phyloP scores from a whole-genome alignment of 2,113 vertebrate species.

The Perccottus glenii region DNA sequence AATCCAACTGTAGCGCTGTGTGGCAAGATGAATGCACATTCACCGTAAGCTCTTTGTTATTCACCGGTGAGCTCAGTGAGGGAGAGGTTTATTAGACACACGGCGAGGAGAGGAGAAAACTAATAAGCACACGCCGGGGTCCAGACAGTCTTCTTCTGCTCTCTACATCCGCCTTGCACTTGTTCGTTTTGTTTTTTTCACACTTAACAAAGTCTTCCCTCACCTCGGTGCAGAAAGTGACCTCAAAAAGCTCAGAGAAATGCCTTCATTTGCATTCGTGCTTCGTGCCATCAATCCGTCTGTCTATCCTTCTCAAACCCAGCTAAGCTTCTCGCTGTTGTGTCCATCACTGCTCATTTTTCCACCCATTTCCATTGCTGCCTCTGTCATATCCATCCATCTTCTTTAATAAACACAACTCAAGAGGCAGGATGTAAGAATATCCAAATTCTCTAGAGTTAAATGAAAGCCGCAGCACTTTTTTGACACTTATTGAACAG shows the following conservation, averaged over 20 bases:
- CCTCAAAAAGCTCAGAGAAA: conserved; percentile 27
- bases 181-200: conserved; percentile 4
- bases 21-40: conserved; percentile 8
- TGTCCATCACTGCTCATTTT: conserved; percentile 70
- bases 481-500: conserved; percentile 14
- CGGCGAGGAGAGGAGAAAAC: conserved; percentile 12
- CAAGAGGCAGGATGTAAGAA: conserved; percentile 30
- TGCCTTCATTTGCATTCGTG: conserved; percentile 53
- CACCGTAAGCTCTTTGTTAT: conserved; percentile 33
- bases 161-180: not conserved
- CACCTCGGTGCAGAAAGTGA: conserved; percentile 14
- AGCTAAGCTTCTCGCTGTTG: conserved; percentile 36
- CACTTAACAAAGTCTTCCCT: conserved; percentile 29
- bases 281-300: conserved; percentile 36
- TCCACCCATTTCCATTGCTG: conserved; percentile 41
- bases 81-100: conserved; percentile 22
- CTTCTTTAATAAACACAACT: conserved; percentile 50
- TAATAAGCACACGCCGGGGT: conserved; percentile 26
- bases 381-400: conserved; percentile 59
- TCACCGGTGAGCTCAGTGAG: conserved; percentile 28
- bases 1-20: conserved; percentile 23
- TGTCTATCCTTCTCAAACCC: conserved; percentile 47
- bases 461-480: conserved; percentile 8
- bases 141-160: conserved; percentile 7
- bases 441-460: conserved; percentile 24